These are phyloP conservation scores for Squalus acanthias DNA, from an alignment of 2,797 vertebrate genomes.

Conservation along the genomic window DNA sequence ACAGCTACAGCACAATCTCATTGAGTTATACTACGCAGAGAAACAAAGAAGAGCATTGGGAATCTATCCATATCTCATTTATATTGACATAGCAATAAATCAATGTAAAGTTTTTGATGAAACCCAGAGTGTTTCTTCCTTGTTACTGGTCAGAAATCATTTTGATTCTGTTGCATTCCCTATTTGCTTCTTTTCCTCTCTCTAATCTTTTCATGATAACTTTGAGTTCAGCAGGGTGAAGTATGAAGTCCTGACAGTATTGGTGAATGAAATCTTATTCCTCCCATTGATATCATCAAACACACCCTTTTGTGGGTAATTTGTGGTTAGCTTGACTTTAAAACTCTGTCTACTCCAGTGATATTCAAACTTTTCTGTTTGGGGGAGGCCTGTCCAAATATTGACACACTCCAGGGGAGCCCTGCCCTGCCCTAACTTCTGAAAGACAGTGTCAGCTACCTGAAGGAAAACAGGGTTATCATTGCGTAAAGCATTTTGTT, in stretches of 20 bases:
- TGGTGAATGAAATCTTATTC: not conserved
- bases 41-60: constrained; percentile 13
- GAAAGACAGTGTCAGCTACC: not conserved
- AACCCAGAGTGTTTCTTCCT: not conserved
- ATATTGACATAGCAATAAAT: constrained; percentile 28
- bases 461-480: not conserved
- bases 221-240: not conserved
- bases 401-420: not conserved
- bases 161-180: constrained; percentile 5
- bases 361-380: not conserved
- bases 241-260: not conserved
- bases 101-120: constrained; percentile 26
- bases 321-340: not conserved
- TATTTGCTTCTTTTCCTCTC: not conserved
- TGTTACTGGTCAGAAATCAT: constrained; percentile 24
- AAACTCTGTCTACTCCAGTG: not conserved
- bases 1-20: not conserved
- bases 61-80: constrained; percentile 26
- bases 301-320: not conserved
- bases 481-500: not conserved
- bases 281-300: not conserved
- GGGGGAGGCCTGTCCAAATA: not conserved
- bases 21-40: not conserved
- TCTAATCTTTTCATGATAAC: not conserved
- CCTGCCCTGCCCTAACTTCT: not conserved